Evolutionary conservation across 2,797 vertebrate species (phyloP).

Genomic region (Oreonectes daqikongensis): DNA sequence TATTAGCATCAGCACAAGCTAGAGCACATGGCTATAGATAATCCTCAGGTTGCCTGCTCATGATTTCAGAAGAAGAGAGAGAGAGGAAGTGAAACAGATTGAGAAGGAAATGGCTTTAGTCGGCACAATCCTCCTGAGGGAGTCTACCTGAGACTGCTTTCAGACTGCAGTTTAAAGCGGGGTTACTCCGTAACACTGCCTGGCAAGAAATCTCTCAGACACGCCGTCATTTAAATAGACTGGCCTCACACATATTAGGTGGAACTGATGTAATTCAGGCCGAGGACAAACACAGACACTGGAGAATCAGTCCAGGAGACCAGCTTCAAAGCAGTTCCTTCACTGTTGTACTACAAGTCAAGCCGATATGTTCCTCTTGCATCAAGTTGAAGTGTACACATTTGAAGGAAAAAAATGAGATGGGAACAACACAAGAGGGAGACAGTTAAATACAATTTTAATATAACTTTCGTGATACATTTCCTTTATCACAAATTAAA

Average conservation of each 20-base stretch:
- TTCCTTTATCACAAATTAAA: too few relatives aligned
- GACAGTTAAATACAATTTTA: too few relatives aligned
- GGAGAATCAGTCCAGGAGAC: background rate
- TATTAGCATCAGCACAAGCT: conserved; percentile 31
- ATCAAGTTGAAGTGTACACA: background rate
- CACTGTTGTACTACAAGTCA: background rate
- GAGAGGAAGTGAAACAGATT: conserved; percentile 16
- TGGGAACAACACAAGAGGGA: too few relatives aligned
- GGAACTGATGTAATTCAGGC: conserved; percentile 22
- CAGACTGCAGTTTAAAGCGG: conserved; percentile 24
- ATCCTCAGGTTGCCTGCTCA: conserved; percentile 28
- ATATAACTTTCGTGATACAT: too few relatives aligned
- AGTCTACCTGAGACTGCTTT: conserved; percentile 27
- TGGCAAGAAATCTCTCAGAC: conserved; percentile 26
- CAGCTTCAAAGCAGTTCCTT: background rate
- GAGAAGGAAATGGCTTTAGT: conserved; percentile 31
- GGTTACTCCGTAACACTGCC: conserved; percentile 15
- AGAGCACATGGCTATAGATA: conserved; percentile 32
- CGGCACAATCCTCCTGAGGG: conserved; percentile 27
- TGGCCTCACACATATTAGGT: conserved; percentile 16
- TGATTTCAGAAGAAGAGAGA: background rate
- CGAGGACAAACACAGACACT: conserved; percentile 12
- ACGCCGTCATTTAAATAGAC: conserved; percentile 17
- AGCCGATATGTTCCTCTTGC: background rate
- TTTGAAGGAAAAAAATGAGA: too few relatives aligned